phyloP scores from a whole-genome alignment of 2,888 invertebrate species.

The Phengaris alcon region DNA sequence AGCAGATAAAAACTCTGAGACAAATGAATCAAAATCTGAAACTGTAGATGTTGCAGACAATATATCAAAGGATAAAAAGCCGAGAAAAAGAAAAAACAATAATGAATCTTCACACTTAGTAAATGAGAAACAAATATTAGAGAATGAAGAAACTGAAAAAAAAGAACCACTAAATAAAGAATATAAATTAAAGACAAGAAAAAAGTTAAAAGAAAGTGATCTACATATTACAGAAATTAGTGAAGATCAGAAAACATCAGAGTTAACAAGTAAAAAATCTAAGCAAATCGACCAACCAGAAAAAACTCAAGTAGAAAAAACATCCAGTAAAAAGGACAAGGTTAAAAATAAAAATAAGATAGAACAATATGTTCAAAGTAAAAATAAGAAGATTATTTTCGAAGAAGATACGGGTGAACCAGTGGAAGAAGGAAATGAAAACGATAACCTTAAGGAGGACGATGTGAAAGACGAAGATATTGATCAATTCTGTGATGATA shows the following conservation, averaged over 20 bases:
- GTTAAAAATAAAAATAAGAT: slow-evolving; percentile 21
- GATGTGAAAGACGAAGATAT: slow-evolving; percentile 68
- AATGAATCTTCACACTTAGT: slow-evolving; percentile 4
- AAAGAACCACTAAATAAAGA: not conserved
- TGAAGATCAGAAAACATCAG: not conserved
- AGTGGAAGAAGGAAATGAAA: slow-evolving; percentile 39
- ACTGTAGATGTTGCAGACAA: not conserved
- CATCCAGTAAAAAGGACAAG: slow-evolving; percentile 11
- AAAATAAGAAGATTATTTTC: slow-evolving; percentile 46
- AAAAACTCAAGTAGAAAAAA: slow-evolving; percentile 33
- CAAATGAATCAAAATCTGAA: not conserved
- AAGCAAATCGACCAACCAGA: slow-evolving; percentile 36
- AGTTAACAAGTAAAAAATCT: slow-evolving; percentile 23
- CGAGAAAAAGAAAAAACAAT: slow-evolving; percentile 3
- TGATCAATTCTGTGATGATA: slow-evolving; percentile 66
- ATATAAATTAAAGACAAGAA: not conserved
- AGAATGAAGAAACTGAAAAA: not conserved
- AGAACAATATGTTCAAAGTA: slow-evolving; percentile 34
- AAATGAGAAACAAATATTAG: not conserved
- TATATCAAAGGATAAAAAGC: not conserved
- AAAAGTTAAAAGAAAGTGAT: not conserved
- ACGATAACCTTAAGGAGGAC: slow-evolving; percentile 51
- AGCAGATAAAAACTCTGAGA: not conserved
- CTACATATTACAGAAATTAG: not conserved
- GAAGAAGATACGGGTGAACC: slow-evolving; percentile 41